Base-by-base conservation (phyloP, 1,140 invertebrate genomes). In the Rhopalosiphum maidis region DNA sequence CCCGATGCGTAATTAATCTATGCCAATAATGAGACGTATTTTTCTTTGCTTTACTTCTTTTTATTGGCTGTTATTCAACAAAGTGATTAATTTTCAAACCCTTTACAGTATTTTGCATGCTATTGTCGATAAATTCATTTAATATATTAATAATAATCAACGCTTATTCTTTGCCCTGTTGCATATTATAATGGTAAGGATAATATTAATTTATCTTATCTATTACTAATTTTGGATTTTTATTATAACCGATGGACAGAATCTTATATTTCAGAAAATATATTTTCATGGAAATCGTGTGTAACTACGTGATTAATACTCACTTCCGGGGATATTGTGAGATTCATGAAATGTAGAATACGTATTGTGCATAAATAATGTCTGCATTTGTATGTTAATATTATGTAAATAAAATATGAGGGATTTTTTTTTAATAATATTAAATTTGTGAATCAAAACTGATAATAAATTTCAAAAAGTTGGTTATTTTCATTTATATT, bases 231-330 rank as follows among this genome's bases (percentile, higher is more conserved):
- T 68, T 68, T 68, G 30, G 30, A 68, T 68, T n/a, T n/a, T 35
- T 15, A 5, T 0, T 0, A 6, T 37, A 41, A 0, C 6, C 35
- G 7, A 37, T 37, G 35, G 22, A 11, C 22, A 37, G 82, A 8
- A 83, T 68, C n/a, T 83, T 2, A 41, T n/a, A 35, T 48, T 48
- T 21, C 30, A 46, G 30, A 35, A 51, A 48, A 87, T 48, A 51
- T 35, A 87, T 48, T 30, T 35, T 35, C 46, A 5, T 46, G 43
- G 43, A 87, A 48, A 46, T 46, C 43, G 85, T 9, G 41, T 85
- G 37, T 87, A 87, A 87, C 30, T 60, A 68, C 15, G 30, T 87
- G 86, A 87, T 87, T 48, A 87, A 87, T 87, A 87, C 43, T 48
- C 43, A 48, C 25, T 87, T 15, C 43, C 46, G 41, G 15, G 43